A percentile compares a stretch with the other conserved stretches of the same genome.
Evolutionary conservation across 2,113 vertebrate species (phyloP).

Genomic region (Opisthocomus hoazin): DNA sequence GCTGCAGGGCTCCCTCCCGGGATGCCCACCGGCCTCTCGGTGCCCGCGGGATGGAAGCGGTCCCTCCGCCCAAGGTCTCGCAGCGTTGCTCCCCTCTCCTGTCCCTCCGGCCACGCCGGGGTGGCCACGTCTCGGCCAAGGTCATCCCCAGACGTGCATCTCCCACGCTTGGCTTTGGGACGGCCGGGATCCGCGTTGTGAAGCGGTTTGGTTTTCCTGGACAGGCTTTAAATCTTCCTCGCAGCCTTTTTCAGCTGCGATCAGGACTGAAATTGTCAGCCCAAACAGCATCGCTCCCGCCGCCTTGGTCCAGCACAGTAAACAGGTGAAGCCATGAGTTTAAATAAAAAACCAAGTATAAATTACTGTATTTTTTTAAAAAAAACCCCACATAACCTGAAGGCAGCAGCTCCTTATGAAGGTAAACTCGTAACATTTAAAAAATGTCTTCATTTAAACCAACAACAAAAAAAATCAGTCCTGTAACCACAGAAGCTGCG

Average conservation of each 20-base stretch:
- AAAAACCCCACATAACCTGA: neutral
- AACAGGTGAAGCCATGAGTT: neutral
- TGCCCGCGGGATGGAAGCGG: fast-evolving
- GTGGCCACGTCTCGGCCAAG: neutral
- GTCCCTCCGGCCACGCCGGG: fast-evolving
- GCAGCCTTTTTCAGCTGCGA: neutral
- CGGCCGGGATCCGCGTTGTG: too few relatives aligned
- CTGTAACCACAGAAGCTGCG: fast-evolving
- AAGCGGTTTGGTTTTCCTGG: neutral
- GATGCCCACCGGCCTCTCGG: neutral
- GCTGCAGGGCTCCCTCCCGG: neutral
- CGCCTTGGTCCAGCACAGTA: neutral
- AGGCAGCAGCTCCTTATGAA: slow-evolving; percentile 51
- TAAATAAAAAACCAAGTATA: neutral
- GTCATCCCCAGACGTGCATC: fast-evolving
- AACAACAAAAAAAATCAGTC: neutral
- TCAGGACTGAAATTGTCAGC: neutral
- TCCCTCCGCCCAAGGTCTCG: neutral
- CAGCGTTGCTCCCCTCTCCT: neutral
- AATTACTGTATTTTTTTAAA: neutral
- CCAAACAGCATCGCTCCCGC: fast-evolving
- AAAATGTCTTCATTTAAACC: neutral
- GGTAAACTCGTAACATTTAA: neutral
- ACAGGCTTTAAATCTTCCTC: neutral
- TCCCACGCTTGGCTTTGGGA: neutral